These are phyloP conservation scores for Orbicella faveolata DNA, from an alignment of 64 coral and sea anemone genomes.

Conservation along the genomic window DNA sequence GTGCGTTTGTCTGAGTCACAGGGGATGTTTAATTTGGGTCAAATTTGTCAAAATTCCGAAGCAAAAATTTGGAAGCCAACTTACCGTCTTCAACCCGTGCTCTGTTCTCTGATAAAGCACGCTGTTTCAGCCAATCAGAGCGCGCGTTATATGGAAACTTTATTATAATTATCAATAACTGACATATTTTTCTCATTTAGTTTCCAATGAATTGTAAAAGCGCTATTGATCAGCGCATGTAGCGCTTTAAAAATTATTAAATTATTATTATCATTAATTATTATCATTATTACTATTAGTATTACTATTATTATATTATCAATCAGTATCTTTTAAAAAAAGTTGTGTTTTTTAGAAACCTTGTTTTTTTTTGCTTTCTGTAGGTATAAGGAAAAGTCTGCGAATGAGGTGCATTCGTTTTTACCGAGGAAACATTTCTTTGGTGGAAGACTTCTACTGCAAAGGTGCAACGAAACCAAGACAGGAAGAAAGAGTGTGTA, in stretches of 20 bases:
- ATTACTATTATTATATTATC: background rate
- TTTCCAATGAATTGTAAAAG: no score
- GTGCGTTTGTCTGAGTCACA: no score
- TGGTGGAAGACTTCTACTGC: conserved; percentile 44
- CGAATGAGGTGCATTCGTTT: conserved; percentile 42
- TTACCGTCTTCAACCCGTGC: no score
- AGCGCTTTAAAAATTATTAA: no score
- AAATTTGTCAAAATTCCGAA: no score
- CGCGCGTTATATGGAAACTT: no score
- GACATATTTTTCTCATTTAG: no score
- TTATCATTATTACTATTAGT: background rate
- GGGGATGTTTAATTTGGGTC: no score
- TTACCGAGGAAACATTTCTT: conserved; percentile 46
- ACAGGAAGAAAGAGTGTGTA: conserved; percentile 49
- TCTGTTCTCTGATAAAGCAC: no score
- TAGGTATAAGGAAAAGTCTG: conserved; percentile 50
- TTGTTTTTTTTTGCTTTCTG: background rate
- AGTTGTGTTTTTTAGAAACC: background rate
- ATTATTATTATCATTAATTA: background rate
- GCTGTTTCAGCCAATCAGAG: no score
- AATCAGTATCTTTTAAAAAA: background rate
- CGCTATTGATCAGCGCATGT: background rate
- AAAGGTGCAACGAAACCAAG: conserved; percentile 55
- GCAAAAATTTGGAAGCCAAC: no score
- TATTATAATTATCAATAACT: no score